A percentile compares a stretch with the other conserved stretches of the same genome.
Conservation (phyloP, 2,113 vertebrate species). For the Pyxicephalus adspersus region DNA sequence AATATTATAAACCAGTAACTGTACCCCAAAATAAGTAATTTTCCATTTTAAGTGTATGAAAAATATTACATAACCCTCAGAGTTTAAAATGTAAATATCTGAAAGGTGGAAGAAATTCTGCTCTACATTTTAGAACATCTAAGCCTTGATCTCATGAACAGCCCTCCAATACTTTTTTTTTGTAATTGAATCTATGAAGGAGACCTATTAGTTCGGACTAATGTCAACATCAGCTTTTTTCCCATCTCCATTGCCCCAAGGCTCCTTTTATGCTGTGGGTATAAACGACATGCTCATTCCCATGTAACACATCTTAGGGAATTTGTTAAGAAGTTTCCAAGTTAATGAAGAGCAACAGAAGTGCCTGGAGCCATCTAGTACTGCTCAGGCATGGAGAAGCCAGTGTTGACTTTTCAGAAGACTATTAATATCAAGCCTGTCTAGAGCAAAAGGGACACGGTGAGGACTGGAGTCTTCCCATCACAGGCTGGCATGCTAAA, state of each 20-base stretch:
- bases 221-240: slow-evolving; percentile 53
- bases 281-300: slow-evolving; percentile 69
- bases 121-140: neutral
- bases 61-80: too few species aligned
- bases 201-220: slow-evolving; percentile 55
- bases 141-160: slow-evolving; percentile 5
- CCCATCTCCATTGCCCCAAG: slow-evolving; percentile 53
- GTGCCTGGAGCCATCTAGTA: slow-evolving; percentile 66
- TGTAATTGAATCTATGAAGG: slow-evolving; percentile 55
- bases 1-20: too few species aligned
- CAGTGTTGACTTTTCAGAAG: slow-evolving; percentile 71
- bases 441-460: slow-evolving; percentile 52
- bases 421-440: slow-evolving; percentile 70
- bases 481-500: slow-evolving; percentile 58
- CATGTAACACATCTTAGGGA: slow-evolving; percentile 69
- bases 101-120: neutral
- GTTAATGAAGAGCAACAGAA: slow-evolving; percentile 66
- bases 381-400: slow-evolving; percentile 73
- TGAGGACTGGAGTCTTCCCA: slow-evolving; percentile 8
- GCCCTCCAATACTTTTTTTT: slow-evolving; percentile 22
- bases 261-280: slow-evolving; percentile 65
- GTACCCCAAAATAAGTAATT: too few species aligned
- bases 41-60: too few species aligned
- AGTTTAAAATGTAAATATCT: neutral
- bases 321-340: slow-evolving; percentile 58